Percentiles rank a stretch among this genome's conserved stretches.
Evolutionary conservation across 2,888 invertebrate genomes (phyloP).

Genomic region (Lasioglossum vierecki): DNA sequence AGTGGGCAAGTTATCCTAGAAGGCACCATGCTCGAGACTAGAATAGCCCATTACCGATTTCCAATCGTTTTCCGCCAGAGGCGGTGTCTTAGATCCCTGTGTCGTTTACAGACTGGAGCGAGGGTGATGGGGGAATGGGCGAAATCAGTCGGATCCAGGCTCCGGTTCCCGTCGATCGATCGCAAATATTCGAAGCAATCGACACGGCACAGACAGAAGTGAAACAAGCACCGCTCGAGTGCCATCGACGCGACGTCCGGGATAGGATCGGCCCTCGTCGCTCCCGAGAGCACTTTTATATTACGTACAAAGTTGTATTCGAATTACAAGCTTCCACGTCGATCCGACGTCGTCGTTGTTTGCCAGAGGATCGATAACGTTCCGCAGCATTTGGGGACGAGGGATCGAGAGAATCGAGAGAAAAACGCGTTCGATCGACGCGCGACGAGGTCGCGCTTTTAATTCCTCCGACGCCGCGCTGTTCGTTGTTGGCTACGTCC

Average conservation of each 20-base stretch:
- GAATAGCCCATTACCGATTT: slow-evolving; percentile 6
- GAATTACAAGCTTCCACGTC: slow-evolving; percentile 16
- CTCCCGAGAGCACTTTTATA: slow-evolving; percentile 5
- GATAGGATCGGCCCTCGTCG: slow-evolving; percentile 32
- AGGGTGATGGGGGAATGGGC: neutral
- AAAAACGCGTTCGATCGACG: slow-evolving; percentile 4
- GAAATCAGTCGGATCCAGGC: neutral
- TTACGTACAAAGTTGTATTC: slow-evolving; percentile 29
- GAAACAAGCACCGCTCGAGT: slow-evolving; percentile 39
- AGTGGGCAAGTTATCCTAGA: neutral
- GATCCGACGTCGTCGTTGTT: slow-evolving; percentile 19
- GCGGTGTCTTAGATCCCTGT: slow-evolving; percentile 4
- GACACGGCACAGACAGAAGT: slow-evolving; percentile 8
- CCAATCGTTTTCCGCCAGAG: neutral
- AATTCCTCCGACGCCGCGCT: slow-evolving; percentile 57
- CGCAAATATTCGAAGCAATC: slow-evolving; percentile 15
- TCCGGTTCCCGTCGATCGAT: neutral
- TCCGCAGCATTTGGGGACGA: neutral
- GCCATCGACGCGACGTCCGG: slow-evolving; percentile 27
- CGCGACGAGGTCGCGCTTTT: slow-evolving; percentile 45
- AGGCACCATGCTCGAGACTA: neutral
- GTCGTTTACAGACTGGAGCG: neutral
- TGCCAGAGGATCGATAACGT: slow-evolving; percentile 6
- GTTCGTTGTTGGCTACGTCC: slow-evolving; percentile 53
- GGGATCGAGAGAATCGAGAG: neutral